phyloP scores from a whole-genome alignment of 2,888 invertebrate genomes.

The Blera fallax region DNA sequence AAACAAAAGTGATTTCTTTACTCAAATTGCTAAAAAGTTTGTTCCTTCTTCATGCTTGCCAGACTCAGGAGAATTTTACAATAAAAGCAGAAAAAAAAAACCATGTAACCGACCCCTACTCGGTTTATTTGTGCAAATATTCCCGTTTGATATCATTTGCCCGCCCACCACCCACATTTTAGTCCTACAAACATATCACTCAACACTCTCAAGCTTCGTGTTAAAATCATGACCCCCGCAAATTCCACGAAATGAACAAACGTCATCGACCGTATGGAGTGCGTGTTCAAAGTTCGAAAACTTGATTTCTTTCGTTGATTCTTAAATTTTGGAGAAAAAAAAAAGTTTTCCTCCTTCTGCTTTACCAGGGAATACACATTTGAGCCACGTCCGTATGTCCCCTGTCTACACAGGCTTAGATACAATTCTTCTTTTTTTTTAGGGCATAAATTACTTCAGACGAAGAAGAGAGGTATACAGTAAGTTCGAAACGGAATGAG shows the following conservation, averaged over 20 bases:
- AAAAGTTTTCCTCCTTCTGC: conserved; percentile 4
- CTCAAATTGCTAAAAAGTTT: conserved; percentile 30
- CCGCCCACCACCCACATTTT: neutral
- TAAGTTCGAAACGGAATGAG: neutral
- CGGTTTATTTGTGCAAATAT: conserved; percentile 14
- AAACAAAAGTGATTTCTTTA: conserved; percentile 54
- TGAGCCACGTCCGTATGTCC: conserved; percentile 42
- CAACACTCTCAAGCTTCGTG: conserved; percentile 56
- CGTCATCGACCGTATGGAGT: conserved; percentile 9
- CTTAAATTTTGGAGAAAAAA: conserved; percentile 32
- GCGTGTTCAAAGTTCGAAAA: conserved; percentile 60
- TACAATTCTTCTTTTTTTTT: conserved; percentile 31
- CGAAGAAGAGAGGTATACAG: conserved; percentile 6
- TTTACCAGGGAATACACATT: neutral
- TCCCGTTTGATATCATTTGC: neutral
- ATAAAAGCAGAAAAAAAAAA: neutral
- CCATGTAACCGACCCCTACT: neutral
- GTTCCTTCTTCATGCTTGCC: neutral
- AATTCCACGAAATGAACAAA: neutral
- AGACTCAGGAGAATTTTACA: conserved; percentile 35
- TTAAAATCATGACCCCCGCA: conserved; percentile 28
- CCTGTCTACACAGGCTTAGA: neutral
- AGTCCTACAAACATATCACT: conserved; percentile 53
- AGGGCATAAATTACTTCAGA: conserved; percentile 65
- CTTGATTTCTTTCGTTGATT: conserved; percentile 55